A percentile compares a stretch with the other conserved stretches of the same genome.
Conservation (phyloP, 2,888 invertebrate species). For the Perdita meconis region DNA sequence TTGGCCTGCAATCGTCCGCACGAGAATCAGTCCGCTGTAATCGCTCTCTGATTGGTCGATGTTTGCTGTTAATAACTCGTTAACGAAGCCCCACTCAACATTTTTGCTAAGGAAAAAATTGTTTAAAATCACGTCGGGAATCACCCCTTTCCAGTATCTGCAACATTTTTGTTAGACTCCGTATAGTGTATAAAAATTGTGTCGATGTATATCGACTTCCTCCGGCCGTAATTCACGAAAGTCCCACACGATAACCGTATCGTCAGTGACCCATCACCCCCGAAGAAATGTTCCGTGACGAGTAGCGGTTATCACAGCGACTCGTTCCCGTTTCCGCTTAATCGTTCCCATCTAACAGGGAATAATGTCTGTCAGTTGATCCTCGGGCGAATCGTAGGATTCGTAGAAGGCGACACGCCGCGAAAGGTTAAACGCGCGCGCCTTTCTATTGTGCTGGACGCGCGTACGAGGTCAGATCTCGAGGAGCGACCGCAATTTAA, state of each 20-base stretch:
- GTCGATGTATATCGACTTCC: too few species aligned
- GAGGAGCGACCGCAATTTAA: slow-evolving; percentile 33
- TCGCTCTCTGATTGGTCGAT: too few species aligned
- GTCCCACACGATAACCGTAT: slow-evolving; percentile 48
- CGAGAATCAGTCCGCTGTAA: too few species aligned
- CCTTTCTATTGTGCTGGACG: slow-evolving; percentile 37
- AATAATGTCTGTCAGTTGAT: slow-evolving; percentile 37
- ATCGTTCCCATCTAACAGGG: slow-evolving; percentile 55
- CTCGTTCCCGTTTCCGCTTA: slow-evolving; percentile 66
- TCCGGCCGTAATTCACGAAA: slow-evolving; percentile 32
- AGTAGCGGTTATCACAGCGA: slow-evolving; percentile 68
- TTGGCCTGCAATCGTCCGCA: too few species aligned
- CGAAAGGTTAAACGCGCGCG: slow-evolving; percentile 33
- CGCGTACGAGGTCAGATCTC: slow-evolving; percentile 36
- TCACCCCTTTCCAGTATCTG: too few species aligned
- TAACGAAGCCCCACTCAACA: too few species aligned
- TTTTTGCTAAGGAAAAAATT: too few species aligned
- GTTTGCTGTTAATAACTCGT: too few species aligned
- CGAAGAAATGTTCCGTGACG: slow-evolving; percentile 68
- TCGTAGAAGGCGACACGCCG: not conserved
- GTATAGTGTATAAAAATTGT: too few species aligned
- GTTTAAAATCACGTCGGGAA: too few species aligned
- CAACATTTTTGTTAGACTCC: too few species aligned
- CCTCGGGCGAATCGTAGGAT: slow-evolving; percentile 1
- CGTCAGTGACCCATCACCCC: slow-evolving; percentile 45